Evolutionary conservation across 53 echinoderm and acorn worm genomes (phyloP), one percentile per base, ranked within the genome.

Genomic region (Holothuria leucospilota): DNA sequence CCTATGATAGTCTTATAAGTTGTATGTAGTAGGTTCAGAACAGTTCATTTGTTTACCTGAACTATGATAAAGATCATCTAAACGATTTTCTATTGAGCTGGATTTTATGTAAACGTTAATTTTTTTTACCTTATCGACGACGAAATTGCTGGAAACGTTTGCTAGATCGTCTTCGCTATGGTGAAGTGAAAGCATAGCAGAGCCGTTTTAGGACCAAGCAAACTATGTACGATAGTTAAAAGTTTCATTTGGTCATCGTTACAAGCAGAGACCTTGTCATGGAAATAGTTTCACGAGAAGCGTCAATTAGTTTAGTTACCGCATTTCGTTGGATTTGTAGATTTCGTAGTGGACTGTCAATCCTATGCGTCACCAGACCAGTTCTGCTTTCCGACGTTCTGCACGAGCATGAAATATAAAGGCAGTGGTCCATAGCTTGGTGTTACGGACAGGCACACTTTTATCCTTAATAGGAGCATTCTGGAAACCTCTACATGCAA

Each of bases 341-440:
- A 72, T 23, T 59, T 24, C 73, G 49, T 40, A 66, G 84, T 83
- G 85, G 1, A 38, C 68, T 85, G 80, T 70, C n/a, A 88, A 79
- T 21, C 70, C 34, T 29, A 25, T 87, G 61, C 69, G 80, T 39
- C 61, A 81, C 81, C 70, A 88, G 68, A n/a, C 80, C 70, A 52
- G 39, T 59, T 88, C 88, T 41, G 51, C 39, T 53, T 68, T 78
- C 68, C 88, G 70, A 21, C 70, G 51, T 30, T 65, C 34, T 79
- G 59, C 81, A 20, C 88, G 29, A 38, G 88, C 59, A 10, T 78
- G 69, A 59, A 81, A 81, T 58, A 81, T 88, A 56, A 59, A 59
- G 4, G 88, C 65, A 77, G 80, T 88, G 69, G 80, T 81, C 88
- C 88, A 88, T 10, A 69, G 88, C 62, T 88, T 80, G 9, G 42